Conservation (phyloP, 2,113 vertebrate species). For the Dromiciops gliroides region DNA sequence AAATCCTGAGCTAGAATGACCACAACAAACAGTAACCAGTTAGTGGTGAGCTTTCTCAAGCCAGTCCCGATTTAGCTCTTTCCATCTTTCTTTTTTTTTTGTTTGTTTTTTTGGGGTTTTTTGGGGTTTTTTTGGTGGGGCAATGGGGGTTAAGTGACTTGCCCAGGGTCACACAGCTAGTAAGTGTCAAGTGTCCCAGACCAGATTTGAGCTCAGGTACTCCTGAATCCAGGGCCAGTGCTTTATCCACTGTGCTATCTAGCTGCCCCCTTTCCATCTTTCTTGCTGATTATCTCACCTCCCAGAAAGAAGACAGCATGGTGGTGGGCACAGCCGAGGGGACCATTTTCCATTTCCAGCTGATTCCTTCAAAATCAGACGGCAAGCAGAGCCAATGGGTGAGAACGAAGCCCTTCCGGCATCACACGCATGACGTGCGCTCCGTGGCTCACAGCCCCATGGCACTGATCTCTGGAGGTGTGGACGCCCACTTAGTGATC, state of each 20-base stretch:
- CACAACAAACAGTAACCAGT: background rate
- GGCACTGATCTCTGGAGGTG: slow-evolving; percentile 94
- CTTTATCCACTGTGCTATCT: no score
- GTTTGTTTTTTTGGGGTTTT: no score
- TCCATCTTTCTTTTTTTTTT: no score
- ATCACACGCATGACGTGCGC: slow-evolving; percentile 94
- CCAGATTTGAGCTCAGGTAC: no score
- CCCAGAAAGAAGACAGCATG: slow-evolving; percentile 92
- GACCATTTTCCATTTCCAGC: slow-evolving; percentile 92
- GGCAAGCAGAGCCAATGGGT: slow-evolving; percentile 90
- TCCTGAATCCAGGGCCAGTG: no score
- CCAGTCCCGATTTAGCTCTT: rapidly evolving
- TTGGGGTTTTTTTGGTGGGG: no score
- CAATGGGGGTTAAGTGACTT: no score
- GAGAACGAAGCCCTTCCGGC: slow-evolving; percentile 92
- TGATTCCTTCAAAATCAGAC: slow-evolving; percentile 83
- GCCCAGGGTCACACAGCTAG: no score
- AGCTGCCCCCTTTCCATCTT: no score
- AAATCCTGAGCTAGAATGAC: background rate
- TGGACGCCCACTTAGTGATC: slow-evolving; percentile 93
- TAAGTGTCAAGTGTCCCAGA: no score
- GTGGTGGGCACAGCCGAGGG: slow-evolving; percentile 93
- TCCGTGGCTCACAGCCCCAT: slow-evolving; percentile 88
- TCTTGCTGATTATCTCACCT: background rate
- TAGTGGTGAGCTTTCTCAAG: background rate